Base-by-base conservation (phyloP, 2,797 vertebrate species). In the Pitangus sulphuratus region DNA sequence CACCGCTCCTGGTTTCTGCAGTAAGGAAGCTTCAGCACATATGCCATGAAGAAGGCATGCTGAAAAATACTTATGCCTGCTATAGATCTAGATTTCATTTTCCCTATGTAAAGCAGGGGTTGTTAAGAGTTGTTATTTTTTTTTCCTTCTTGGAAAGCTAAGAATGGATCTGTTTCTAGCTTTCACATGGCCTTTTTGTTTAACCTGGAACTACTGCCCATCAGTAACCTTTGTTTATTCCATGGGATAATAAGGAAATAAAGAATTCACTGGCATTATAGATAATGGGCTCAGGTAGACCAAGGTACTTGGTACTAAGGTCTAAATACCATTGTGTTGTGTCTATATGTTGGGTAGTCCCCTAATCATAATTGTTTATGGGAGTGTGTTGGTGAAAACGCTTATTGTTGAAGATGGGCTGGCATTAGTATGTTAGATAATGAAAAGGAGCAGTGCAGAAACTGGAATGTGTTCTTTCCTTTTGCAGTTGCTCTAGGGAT, bases 51-150 rank as follows among this genome's bases (percentile, higher is more conserved):
- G 12, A 37, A 47, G 45, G 45, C 21, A 60, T 14, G 37, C 24
- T 4, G 7, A 53, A 66, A 84, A 91, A 69, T 54, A 44, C 9
- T 35, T 58, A 5, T 13, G 9, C 24, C 9, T 76, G 9, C 15
- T 74, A 48, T 7, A 89, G 33, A 31, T 56, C 39, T 76, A 50
- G 17, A 24, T 78, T 84, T 71, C 68, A 35, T 51, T 75, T 93
- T 22, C 37, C 3, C 15, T 62, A 18, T n/a, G 6, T 64, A 83
- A 87, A 81, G 30, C 0, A 1, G 9, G 5, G 5, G 4, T 51
- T 50, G 28, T 35, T 74, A 91, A 44, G 44, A 14, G 39, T 65
- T 74, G 8, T 11, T 8, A 7, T 4, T 14, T 50, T 31, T 31
- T n/a, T 31, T 47, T 39, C 8, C 12, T 74, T 44, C 13, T 48